Base-by-base conservation (phyloP, 2,888 invertebrate genomes). In the Drosophila helvetica region DNA sequence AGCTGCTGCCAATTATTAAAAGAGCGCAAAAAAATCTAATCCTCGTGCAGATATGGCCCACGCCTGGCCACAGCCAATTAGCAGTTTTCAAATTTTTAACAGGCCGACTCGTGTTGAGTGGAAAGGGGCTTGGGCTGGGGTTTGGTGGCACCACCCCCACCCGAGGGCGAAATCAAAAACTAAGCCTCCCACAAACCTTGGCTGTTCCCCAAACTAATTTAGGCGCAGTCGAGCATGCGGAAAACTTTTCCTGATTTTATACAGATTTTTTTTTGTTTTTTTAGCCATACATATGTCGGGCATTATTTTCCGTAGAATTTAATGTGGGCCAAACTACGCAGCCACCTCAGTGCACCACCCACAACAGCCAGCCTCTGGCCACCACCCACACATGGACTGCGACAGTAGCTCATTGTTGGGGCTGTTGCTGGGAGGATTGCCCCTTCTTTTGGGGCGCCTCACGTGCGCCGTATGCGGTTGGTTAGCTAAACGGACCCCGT, bases 221-320 rank as follows among this genome's bases (percentile, higher is more conserved):
- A 58, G 59, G 67, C 66, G 62, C 80, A 83, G 74, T 68, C 68
- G 71, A 80, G 84, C 83, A 83, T 79, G 74, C 62, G 75, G 71
- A 63, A 86, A 86, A 82, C 73, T 86, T 86, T 79, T 83, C 45
- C 62, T 42, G 54, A 55, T 70, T 62, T 70, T 33, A n/a, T 55
- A 38, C 30, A 42, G 48, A 42, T 15, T 43, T 19, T 55, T 30
- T 30, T 51, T 61, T 67, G 61, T 70, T 58, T 19, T 47, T 22
- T 15, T 18, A 17, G 48, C 38, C 72, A 53, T 53, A 53, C 84
- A 86, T 85, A 88, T 88, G 88, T 78, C 79, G 71, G 78, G 86
- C 84, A 80, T 83, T 88, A 86, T 86, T 85, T 83, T 78, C 76
- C 83, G 74, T 80, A 78, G 77, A 85, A 84, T 87, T 80, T 79